A percentile compares a stretch with the other conserved stretches of the same genome.
These are phyloP conservation scores for Erinaceus europaeus DNA, from an alignment of 2,113 vertebrate species.

Conservation along the genomic window DNA sequence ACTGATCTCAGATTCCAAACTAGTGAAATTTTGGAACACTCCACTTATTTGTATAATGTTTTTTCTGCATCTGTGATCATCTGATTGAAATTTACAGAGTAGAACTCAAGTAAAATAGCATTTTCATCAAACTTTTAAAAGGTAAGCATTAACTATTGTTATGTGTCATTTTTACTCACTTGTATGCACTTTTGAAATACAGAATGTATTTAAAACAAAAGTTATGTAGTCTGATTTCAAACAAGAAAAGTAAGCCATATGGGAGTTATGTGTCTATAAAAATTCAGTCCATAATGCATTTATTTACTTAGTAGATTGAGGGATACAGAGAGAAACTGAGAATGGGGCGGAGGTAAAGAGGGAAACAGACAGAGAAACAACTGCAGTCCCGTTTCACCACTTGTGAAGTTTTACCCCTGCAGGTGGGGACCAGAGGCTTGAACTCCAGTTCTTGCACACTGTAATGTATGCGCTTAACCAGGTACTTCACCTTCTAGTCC, in stretches of 20 bases:
- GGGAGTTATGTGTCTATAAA: background rate
- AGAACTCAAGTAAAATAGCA: constrained; percentile 3
- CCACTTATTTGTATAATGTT: background rate
- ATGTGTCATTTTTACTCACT: background rate
- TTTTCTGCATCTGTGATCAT: background rate
- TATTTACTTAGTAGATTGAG: too few species aligned
- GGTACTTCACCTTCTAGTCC: too few species aligned
- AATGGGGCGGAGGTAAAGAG: too few species aligned
- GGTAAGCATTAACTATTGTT: background rate
- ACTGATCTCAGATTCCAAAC: constrained; percentile 16
- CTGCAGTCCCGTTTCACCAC: too few species aligned
- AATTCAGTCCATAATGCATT: background rate
- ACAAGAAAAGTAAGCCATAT: background rate
- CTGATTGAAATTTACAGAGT: background rate
- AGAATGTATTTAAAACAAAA: background rate
- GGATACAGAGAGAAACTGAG: too few species aligned
- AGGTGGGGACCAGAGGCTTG: too few species aligned
- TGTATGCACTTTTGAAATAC: background rate
- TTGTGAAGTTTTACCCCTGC: too few species aligned
- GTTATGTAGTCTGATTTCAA: constrained; percentile 28
- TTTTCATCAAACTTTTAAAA: background rate
- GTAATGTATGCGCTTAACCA: too few species aligned
- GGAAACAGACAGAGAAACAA: too few species aligned
- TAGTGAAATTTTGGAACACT: background rate
- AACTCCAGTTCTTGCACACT: too few species aligned